Conservation (phyloP, 2,888 invertebrate species). For the Drosophila mayaguana region DNA sequence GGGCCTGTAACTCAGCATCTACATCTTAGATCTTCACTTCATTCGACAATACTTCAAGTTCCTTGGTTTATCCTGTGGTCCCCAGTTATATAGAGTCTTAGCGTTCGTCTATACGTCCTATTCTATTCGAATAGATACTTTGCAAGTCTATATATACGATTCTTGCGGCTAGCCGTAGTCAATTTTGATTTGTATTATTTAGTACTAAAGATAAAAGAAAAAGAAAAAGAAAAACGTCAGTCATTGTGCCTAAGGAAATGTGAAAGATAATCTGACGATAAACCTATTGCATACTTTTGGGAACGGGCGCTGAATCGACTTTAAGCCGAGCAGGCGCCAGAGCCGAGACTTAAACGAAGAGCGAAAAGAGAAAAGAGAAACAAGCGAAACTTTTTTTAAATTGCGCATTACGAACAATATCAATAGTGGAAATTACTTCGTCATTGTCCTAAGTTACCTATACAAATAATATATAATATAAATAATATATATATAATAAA, state of each 20-base stretch:
- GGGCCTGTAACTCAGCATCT: background rate
- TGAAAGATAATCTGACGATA: conserved; percentile 63
- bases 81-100: too few relatives aligned
- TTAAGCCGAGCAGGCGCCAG: conserved; percentile 40
- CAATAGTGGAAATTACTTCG: background rate
- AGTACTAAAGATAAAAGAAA: background rate
- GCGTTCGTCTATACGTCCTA: too few relatives aligned
- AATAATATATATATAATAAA: conserved; percentile 22
- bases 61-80: too few relatives aligned
- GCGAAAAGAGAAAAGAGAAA: conserved; percentile 14
- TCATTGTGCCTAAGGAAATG: conserved; percentile 70
- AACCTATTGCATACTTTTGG: conserved; percentile 47
- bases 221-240: conserved; percentile 54
- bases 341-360: conserved; percentile 41
- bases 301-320: conserved; percentile 41
- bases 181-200: conserved; percentile 8
- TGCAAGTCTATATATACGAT: conserved; percentile 28
- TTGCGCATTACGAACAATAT: conserved; percentile 5
- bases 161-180: conserved; percentile 15
- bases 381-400: conserved; percentile 8
- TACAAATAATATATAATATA: background rate
- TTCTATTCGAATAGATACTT: background rate
- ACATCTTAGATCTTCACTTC: background rate
- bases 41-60: too few relatives aligned
- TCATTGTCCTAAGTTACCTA: conserved; percentile 14